phyloP scores from a whole-genome alignment of 2,113 vertebrate species.

The Myxocyprinus asiaticus region DNA sequence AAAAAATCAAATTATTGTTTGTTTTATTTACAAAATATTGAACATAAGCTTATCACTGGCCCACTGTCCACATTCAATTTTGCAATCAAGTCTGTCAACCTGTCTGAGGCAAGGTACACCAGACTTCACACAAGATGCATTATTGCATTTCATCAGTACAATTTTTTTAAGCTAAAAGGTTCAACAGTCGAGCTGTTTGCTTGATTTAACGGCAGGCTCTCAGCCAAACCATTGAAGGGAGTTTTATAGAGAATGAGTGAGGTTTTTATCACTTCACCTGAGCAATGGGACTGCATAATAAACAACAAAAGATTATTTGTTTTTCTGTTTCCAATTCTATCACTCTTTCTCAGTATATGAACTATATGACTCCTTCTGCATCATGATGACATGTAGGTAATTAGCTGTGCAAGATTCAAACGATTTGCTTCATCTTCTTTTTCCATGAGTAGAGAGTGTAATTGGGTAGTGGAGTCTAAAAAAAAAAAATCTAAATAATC shows the following conservation, averaged over 20 bases:
- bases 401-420: slow-evolving; percentile 43
- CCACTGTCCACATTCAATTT: too few species aligned
- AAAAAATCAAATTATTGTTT: too few species aligned
- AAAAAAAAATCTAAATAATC: slow-evolving; percentile 10
- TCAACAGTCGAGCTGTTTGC: background rate
- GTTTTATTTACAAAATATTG: too few species aligned
- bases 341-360: slow-evolving; percentile 10
- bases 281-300: slow-evolving; percentile 39
- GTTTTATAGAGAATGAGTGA: slow-evolving; percentile 17
- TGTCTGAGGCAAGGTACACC: too few species aligned
- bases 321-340: slow-evolving; percentile 3
- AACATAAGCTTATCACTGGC: too few species aligned
- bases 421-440: slow-evolving; percentile 33
- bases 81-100: too few species aligned
- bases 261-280: slow-evolving; percentile 25
- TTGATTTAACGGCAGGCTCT: slow-evolving; percentile 21
- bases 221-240: background rate
- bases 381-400: slow-evolving; percentile 5
- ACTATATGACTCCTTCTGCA: too few species aligned
- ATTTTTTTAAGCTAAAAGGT: too few species aligned
- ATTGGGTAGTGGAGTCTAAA: slow-evolving; percentile 10
- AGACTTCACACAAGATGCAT: too few species aligned
- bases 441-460: background rate
- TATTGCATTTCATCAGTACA: too few species aligned
- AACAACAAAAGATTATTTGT: slow-evolving; percentile 21